These are phyloP conservation scores for Colinus virginianus DNA, from an alignment of 2,113 vertebrate genomes.

Conservation along the genomic window DNA sequence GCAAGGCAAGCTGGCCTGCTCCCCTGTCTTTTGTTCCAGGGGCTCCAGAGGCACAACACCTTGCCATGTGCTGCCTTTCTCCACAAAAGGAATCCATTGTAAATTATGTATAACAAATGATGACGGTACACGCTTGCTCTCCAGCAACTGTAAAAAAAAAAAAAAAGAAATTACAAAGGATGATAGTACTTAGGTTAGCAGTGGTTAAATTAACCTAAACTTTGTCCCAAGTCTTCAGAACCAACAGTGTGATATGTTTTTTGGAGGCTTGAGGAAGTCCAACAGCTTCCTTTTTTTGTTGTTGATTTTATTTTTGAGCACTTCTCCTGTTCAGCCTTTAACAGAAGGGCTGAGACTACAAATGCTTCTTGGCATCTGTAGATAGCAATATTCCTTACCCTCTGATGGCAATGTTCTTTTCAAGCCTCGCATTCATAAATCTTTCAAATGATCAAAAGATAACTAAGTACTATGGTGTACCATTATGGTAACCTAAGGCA, in stretches of 20 bases:
- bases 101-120: background rate
- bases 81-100: background rate
- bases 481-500: slow-evolving; percentile 1
- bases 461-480: background rate
- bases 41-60: background rate
- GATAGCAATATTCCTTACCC: slow-evolving; percentile 27
- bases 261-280: background rate
- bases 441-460: slow-evolving; percentile 11
- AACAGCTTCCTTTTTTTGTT: background rate
- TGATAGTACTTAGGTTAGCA: background rate
- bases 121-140: background rate
- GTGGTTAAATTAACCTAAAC: background rate
- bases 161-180: background rate
- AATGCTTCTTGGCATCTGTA: slow-evolving; percentile 56
- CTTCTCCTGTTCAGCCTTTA: background rate
- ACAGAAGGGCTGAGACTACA: slow-evolving; percentile 1
- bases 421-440: slow-evolving; percentile 26
- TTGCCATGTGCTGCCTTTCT: background rate
- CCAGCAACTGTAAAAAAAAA: background rate
- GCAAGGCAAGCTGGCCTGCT: background rate
- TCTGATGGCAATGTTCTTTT: slow-evolving; percentile 26
- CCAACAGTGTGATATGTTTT: background rate
- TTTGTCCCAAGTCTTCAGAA: background rate
- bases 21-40: background rate
- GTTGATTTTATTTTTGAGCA: background rate